phyloP scores from a whole-genome alignment of 1,140 invertebrate genomes.

The Drosophila seguyi region DNA sequence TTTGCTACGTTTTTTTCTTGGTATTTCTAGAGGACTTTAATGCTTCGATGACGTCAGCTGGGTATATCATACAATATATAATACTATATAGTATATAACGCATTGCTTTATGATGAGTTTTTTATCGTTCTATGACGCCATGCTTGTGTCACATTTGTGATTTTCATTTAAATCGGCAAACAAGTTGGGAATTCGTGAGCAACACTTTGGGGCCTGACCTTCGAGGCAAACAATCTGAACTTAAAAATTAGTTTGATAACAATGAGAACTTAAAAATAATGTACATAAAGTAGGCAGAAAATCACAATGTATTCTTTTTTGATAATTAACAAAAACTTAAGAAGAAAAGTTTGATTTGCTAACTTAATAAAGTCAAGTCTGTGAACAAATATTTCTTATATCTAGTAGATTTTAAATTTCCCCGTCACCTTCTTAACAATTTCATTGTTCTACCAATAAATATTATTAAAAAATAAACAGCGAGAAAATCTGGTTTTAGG shows the following conservation, averaged over 20 bases:
- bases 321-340: background rate
- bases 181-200: constrained; percentile 26
- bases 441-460: background rate
- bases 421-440: background rate
- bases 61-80: background rate
- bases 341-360: background rate
- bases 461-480: constrained; percentile 26
- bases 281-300: background rate
- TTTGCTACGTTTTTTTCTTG: constrained; percentile 11
- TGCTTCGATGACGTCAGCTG: constrained; percentile 23
- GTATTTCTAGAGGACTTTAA: constrained; percentile 16
- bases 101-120: constrained; percentile 9
- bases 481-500: constrained; percentile 18
- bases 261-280: background rate
- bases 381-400: no score
- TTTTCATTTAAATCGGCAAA: constrained; percentile 50
- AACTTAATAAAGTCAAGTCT: no score
- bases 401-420: no score
- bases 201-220: constrained; percentile 15
- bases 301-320: background rate
- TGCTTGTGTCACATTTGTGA: constrained; percentile 24
- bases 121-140: constrained; percentile 34
- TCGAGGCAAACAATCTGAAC: constrained; percentile 30
- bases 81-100: constrained; percentile 6
- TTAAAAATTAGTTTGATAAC: background rate